A percentile compares a stretch with the other conserved stretches of the same genome.
Evolutionary conservation across 2,888 invertebrate species (phyloP).

Genomic region (Amphipyra berbera): DNA sequence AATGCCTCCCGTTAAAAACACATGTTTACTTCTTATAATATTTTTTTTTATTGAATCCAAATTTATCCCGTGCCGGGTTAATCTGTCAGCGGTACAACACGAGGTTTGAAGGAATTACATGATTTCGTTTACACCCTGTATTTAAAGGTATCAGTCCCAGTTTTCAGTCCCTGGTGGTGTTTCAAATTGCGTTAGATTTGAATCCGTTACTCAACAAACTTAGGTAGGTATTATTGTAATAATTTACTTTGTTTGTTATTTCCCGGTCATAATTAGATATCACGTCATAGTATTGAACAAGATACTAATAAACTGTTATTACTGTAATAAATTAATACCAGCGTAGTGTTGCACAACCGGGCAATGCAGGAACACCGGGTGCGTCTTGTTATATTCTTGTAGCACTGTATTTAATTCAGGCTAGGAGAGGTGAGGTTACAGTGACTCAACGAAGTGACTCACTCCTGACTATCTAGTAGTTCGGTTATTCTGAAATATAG

Average conservation of each 20-base stretch:
- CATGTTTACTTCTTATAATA: too few species aligned
- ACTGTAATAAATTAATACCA: slow-evolving; percentile 34
- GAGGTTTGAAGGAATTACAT: too few species aligned
- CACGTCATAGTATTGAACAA: slow-evolving; percentile 23
- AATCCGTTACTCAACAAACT: too few species aligned
- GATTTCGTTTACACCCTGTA: too few species aligned
- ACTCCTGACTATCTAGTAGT: slow-evolving; percentile 61
- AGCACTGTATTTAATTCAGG: slow-evolving; percentile 66
- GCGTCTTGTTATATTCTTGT: slow-evolving; percentile 52
- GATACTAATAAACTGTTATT: slow-evolving; percentile 37
- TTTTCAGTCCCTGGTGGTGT: too few species aligned
- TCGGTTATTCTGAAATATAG: slow-evolving; percentile 64
- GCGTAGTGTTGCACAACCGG: slow-evolving; percentile 27
- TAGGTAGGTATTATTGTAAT: too few species aligned
- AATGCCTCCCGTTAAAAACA: too few species aligned
- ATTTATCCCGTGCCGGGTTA: too few species aligned
- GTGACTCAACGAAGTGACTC: slow-evolving; percentile 66
- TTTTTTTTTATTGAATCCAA: too few species aligned
- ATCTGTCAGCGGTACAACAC: too few species aligned
- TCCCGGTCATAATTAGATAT: slow-evolving; percentile 14
- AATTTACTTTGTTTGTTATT: background rate
- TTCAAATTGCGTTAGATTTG: too few species aligned
- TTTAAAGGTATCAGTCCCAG: too few species aligned
- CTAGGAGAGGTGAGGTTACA: slow-evolving; percentile 65
- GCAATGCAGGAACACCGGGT: slow-evolving; percentile 38